Base-by-base conservation (phyloP, 2,113 vertebrate species). In the Paracanthobrama guichenoti region DNA sequence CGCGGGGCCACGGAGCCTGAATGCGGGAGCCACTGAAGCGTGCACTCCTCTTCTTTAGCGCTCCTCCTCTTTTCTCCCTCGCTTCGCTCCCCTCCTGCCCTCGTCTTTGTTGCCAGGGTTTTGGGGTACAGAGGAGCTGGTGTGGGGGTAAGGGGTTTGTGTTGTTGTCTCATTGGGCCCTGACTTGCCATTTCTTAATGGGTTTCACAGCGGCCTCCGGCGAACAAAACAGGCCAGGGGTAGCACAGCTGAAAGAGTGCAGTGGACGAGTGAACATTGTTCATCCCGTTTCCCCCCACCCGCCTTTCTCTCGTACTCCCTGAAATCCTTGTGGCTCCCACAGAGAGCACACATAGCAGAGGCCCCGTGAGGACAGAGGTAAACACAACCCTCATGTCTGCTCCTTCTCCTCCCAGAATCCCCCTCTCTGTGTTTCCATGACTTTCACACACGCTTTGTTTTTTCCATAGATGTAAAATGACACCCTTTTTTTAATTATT, bases 1-100 rank as follows among this genome's bases (percentile, higher is more conserved):
- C 2, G 39, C 39, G 16, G 59, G 59, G 57, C 42, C 76, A 59
- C 26, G 16, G 39, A 12, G 60, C 80, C 77, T 67, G 85, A 73
- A 90, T 89, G 92, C 91, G 88, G 82, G 86, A 91, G 80, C 88
- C 90, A 90, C 86, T 93, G 89, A 91, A 89, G 92, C 89, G 71
- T 93, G 86, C 81, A 89, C 86, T 91, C 89, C 89, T 88, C 88
- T 89, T 89, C 88, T 91, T 85, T 84, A 85, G 84, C 48, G 42
- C 86, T 90, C 79, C 84, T 75, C 85, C 88, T 88, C 76, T 76
- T 86, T 78, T 22, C 86, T 82, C 87, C 84, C 85, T 86, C 88
- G 78, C 86, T 88, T 83, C 83, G 82, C 81, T 74, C 90, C 87
- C 88, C 91, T 92, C 86, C 85, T 86, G 79, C 66, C 81, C 80